Evolutionary conservation across 2,113 vertebrate genomes (phyloP), one percentile per base, ranked within the genome.

Genomic region (Ochotona curzoniae): DNA sequence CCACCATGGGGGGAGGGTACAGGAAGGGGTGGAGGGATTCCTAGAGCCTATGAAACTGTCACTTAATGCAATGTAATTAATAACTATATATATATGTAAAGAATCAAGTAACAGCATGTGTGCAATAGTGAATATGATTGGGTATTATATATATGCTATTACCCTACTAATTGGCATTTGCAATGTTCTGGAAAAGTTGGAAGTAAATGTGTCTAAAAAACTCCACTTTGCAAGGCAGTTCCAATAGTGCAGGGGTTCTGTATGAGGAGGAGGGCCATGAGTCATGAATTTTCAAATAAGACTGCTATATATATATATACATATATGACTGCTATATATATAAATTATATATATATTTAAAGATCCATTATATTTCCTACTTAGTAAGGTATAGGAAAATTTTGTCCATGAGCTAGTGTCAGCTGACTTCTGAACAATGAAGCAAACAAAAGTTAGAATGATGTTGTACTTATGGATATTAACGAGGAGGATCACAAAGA

Each of bases 261-360:
- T 0, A 8, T 14, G 2, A 28, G 60, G 7, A 0, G 38, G 25
- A 66, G 13, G 3, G 7, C 23, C 25, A 17, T 2, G 28, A 2
- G 4, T 32, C 28, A 11, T 44, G 35, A 35, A 13, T 74, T 74
- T 94, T 87, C 44, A 91, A 70, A 80, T 63, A 23, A 44, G 9
- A 64, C 17, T 26, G 4, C 28, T 83, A 93, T 80, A 57, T 10
- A 35, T 47, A 26, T 60, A 38, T 63, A n/a, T 44, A 44, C 38
- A 44, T 44, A 44, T 44, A 44, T 44, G n/a, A n/a, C n/a, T n/a
- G n/a, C n/a, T n/a, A 44, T 44, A 44, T 44, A 44, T 44, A 44
- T 6, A 44, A 3, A 44, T 6, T 6, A 44, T 44, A 44, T 23
- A 51, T 70, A 89, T 14, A 64, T 11, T 38, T 91, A 1, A 5